A percentile compares a stretch with the other conserved stretches of the same genome.
phyloP scores from a whole-genome alignment of 2,888 invertebrate species.

The Polyploca ridens region DNA sequence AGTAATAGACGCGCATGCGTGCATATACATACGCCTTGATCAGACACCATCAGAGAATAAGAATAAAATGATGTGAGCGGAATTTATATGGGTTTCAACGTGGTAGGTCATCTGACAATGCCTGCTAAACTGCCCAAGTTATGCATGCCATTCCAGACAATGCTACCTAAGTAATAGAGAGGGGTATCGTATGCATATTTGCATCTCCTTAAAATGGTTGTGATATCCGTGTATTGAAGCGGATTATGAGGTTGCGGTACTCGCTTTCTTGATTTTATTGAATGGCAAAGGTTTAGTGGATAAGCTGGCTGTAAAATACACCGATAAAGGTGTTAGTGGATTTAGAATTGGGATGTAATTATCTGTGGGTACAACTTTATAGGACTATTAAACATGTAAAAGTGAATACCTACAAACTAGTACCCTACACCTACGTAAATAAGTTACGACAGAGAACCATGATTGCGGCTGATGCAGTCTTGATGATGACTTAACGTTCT shows the following conservation, averaged over 20 bases:
- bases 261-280: neutral
- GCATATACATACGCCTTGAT: slow-evolving; percentile 61
- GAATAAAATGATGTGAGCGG: slow-evolving; percentile 50
- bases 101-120: slow-evolving; percentile 44
- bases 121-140: slow-evolving; percentile 14
- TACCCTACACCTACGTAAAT: too few species aligned
- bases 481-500: too few species aligned
- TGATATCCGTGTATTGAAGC: neutral
- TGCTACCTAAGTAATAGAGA: neutral
- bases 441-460: too few species aligned
- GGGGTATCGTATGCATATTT: neutral
- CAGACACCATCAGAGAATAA: slow-evolving; percentile 38
- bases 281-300: neutral
- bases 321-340: too few species aligned
- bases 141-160: slow-evolving; percentile 14
- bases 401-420: too few species aligned
- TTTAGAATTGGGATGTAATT: too few species aligned
- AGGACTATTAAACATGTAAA: too few species aligned
- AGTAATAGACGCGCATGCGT: slow-evolving; percentile 53
- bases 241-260: neutral
- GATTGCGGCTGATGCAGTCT: too few species aligned
- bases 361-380: too few species aligned
- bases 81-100: slow-evolving; percentile 55
- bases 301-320: too few species aligned
- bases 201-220: neutral